These are phyloP conservation scores for Sycophila sp. DNA, from an alignment of 1,140 invertebrate genomes.

Conservation along the genomic window DNA sequence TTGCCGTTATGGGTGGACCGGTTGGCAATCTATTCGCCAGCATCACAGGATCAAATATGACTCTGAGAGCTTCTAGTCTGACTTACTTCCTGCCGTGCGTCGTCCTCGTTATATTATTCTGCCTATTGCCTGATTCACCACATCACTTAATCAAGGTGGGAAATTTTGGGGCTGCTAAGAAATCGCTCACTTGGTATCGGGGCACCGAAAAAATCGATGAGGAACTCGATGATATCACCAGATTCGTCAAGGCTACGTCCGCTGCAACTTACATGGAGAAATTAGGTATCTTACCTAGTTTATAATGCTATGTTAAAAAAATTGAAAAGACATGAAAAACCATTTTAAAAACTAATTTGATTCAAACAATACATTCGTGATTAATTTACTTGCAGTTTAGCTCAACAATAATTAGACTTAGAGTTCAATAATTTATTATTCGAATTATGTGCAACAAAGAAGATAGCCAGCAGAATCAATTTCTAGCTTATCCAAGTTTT, in stretches of 20 bases:
- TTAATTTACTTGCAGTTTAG: too few species aligned
- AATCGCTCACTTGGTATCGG: constrained; percentile 53
- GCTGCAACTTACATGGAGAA: constrained; percentile 20
- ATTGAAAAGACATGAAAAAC: too few species aligned
- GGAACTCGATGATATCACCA: constrained; percentile 25
- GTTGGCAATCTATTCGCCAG: constrained; percentile 77
- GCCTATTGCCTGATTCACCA: constrained; percentile 79
- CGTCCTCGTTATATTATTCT: constrained; percentile 53
- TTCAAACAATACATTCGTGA: too few species aligned
- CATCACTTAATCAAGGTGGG: constrained; percentile 72
- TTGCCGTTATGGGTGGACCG: constrained; percentile 38
- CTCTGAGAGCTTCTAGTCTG: constrained; percentile 14
- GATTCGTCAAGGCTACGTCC: constrained; percentile 17
- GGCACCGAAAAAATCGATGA: constrained; percentile 13
- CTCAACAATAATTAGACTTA: too few species aligned
- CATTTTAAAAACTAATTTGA: too few species aligned
- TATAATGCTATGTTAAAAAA: too few species aligned
- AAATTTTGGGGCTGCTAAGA: constrained; percentile 69
- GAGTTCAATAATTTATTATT: too few species aligned
- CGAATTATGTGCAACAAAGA: too few species aligned
- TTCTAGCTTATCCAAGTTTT: too few species aligned
- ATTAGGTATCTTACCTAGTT: too few species aligned
- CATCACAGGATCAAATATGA: constrained; percentile 70
- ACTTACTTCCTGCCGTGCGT: constrained; percentile 69
- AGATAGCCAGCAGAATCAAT: too few species aligned